These are phyloP conservation scores for Sturnira hondurensis DNA, from an alignment of 2,113 vertebrate species.

Conservation along the genomic window DNA sequence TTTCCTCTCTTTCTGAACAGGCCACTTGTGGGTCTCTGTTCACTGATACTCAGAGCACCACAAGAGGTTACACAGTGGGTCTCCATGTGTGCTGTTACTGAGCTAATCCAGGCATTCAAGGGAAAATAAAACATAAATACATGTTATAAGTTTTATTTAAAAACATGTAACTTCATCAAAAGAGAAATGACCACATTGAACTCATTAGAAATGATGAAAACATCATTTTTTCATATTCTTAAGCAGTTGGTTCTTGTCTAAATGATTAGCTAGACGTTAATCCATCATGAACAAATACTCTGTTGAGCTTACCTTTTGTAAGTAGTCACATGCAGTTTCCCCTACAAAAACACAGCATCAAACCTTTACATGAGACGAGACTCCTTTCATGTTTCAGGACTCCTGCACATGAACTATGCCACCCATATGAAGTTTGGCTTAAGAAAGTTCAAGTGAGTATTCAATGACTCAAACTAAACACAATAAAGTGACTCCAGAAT, in stretches of 20 bases:
- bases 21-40: constrained; percentile 34
- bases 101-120: constrained; percentile 51
- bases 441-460: background rate
- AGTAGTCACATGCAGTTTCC: background rate
- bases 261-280: constrained; percentile 41
- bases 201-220: constrained; percentile 56
- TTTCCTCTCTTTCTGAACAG: constrained; percentile 41
- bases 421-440: background rate
- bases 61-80: constrained; percentile 1
- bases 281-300: background rate
- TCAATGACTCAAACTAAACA: background rate
- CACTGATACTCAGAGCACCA: background rate
- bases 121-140: constrained; percentile 52
- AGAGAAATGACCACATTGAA: constrained; percentile 30
- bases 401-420: background rate
- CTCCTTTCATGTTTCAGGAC: background rate
- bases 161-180: constrained; percentile 19
- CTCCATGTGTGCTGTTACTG: background rate
- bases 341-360: background rate
- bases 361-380: background rate
- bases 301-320: background rate
- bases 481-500: background rate
- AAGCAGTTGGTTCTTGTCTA: background rate
- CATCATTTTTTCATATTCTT: background rate
- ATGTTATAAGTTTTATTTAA: constrained; percentile 42